Percentiles rank a stretch among this genome's conserved stretches.
Conservation (phyloP, 1,140 invertebrate genomes). For the Bombus waltoni region DNA sequence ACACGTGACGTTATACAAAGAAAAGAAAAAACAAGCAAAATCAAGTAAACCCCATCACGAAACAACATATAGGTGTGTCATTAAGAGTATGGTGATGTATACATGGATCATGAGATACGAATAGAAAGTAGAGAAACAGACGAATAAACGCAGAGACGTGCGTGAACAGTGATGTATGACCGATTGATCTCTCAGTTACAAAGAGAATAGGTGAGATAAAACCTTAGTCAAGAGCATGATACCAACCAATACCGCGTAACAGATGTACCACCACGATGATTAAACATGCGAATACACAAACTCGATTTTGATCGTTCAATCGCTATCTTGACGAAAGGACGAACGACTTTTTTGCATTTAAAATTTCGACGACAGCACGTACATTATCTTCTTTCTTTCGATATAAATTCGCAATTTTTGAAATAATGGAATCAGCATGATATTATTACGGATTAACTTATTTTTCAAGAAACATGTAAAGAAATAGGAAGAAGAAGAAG, state of each 20-base stretch:
- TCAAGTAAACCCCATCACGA: slow-evolving; percentile 77
- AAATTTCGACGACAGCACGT: not conserved
- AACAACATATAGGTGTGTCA: slow-evolving; percentile 59
- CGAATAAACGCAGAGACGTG: slow-evolving; percentile 41
- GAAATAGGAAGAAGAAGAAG: too few species aligned
- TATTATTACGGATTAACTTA: not conserved
- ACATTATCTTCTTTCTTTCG: not conserved
- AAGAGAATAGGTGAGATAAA: slow-evolving; percentile 40
- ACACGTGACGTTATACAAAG: slow-evolving; percentile 52
- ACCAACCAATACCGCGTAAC: slow-evolving; percentile 78
- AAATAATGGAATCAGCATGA: not conserved
- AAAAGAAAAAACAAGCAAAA: slow-evolving; percentile 77
- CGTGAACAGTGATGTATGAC: slow-evolving; percentile 32
- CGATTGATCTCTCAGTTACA: slow-evolving; percentile 14
- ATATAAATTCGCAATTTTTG: not conserved
- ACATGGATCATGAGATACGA: slow-evolving; percentile 13
- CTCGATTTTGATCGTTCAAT: slow-evolving; percentile 16
- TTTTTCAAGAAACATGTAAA: not conserved
- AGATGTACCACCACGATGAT: slow-evolving; percentile 74
- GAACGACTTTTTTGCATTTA: not conserved
- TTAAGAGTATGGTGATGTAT: slow-evolving; percentile 37
- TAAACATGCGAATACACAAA: slow-evolving; percentile 13
- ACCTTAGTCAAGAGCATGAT: slow-evolving; percentile 73
- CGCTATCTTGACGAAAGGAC: not conserved
- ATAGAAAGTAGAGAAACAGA: slow-evolving; percentile 28